Base-by-base conservation (phyloP, 2,888 invertebrate genomes). In the Trileptium ribeirensis region DNA sequence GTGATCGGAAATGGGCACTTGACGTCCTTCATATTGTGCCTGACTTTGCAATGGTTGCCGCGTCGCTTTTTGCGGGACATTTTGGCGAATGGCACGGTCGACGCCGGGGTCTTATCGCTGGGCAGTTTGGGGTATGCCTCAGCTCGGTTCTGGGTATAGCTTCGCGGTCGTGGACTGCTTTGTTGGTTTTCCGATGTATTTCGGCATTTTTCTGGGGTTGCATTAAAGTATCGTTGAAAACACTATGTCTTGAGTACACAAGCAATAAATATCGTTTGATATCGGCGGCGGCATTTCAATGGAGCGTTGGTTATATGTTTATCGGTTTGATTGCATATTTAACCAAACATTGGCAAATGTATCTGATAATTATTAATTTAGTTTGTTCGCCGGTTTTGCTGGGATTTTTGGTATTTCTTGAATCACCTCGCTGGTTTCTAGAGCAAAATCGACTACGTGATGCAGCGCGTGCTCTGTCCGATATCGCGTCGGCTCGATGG, bases 11-110 rank as follows among this genome's bases (percentile, higher is more conserved):
- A 33, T 64, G 51, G 67, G 37, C n/a, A n/a, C 78, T 78, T 15
- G 40, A 78, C 39, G 8, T 36, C 37, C 36, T 75, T 33, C 24
- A 37, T 29, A 38, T 75, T n/a, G 38, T 38, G 3, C 77, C 77
- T 3, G 39, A 38, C n/a, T 29, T 8, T 2, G n/a, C 36, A n/a
- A 75, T 38, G 39, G 8, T 36, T 36, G 3, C 36, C 38, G 77
- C 38, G 2, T 75, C 77, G 8, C n/a, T 75, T 15, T 24, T 75
- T 33, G 77, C 34, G n/a, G 34, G 37, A 3, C 77, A 75, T 39
- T n/a, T 75, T 39, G 77, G 77, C 34, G 77, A 75, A 75, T 75
- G 77, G 77, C n/a, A 75, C 37, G 77, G 77, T 15, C 34, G 77
- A 3, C 36, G n/a, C n/a, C 31, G n/a, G 8, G 77, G 77, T 24